Base-by-base conservation (phyloP, 1,140 invertebrate genomes). In the Sycophila sp. region DNA sequence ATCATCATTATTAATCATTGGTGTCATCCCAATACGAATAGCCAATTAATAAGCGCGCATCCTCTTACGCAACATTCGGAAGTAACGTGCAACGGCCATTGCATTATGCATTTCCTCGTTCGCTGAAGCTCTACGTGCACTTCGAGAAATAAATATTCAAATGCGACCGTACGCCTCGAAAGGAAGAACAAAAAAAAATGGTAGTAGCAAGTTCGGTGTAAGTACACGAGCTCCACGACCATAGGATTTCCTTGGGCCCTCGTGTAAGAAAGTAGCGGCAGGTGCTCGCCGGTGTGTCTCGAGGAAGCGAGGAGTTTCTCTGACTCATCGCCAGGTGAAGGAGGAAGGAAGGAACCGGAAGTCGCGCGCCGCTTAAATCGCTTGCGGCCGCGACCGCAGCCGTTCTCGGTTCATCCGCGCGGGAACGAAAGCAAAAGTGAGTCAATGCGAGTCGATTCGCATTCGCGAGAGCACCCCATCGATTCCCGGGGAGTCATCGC, bases 311-410 rank as follows among this genome's bases (percentile, higher is more conserved):
- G 64, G 38, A 36, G 58, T 69, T 71, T 68, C 63, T 77, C 75
- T 81, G 80, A 81, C 76, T 81, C 80, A 81, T 81, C 73, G 77
- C 75, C 79, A 81, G 79, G 79, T 82, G 79, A 69, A 67, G 45
- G 75, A 56, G 58, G 45, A 62, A 60, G 58, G 2, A 42, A 77
- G 76, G 75, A 77, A 77, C 76, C 76, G 76, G 75, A 77, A 77
- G 76, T 65, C 19, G 22, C 17, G 28, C 59, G 45, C 69, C 74
- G 55, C 66, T 17, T 53, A 53, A 53, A 30, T 22, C 13, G 36
- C n/a, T n/a, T 42, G 42, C 58, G 40, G 67, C 40, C 32, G 67
- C 69, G 53, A 66, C 55, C 53, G 60, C 60, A 30, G 13, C 19
- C 34, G 65, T 56, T 42, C 19, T n/a, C 22, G 24, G 17, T 47